phyloP scores from a whole-genome alignment of 2,797 vertebrate genomes.

The Amblyopsis hoosieri region DNA sequence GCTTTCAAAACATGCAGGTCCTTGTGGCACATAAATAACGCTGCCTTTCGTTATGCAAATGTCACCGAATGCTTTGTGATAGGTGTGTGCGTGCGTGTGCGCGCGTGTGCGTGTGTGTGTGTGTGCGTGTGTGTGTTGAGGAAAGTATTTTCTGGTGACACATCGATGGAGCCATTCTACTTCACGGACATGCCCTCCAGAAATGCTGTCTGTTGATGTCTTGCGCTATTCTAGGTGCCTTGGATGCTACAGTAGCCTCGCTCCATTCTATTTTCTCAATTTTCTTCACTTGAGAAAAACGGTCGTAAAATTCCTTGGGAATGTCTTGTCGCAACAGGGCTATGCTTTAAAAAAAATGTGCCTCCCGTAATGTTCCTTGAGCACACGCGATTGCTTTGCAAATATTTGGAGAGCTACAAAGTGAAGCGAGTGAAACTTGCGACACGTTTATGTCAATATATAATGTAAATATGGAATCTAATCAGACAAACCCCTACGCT shows the following conservation, averaged over 20 bases:
- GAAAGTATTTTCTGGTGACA: not conserved
- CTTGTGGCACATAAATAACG: slow-evolving; percentile 55
- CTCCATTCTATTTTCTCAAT: slow-evolving; percentile 9
- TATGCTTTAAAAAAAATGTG: not conserved
- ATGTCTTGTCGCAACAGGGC: slow-evolving; percentile 2
- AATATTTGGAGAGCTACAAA: slow-evolving; percentile 49
- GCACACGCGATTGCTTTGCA: slow-evolving; percentile 32
- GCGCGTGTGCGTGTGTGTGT: slow-evolving; percentile 15
- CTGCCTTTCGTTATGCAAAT: slow-evolving; percentile 63
- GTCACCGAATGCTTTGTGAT: slow-evolving; percentile 19
- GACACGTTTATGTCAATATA: slow-evolving; percentile 66
- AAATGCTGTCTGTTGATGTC: slow-evolving; percentile 46
- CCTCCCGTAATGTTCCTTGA: slow-evolving; percentile 30
- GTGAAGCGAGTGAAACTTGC: slow-evolving; percentile 39
- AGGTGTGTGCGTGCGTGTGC: not conserved
- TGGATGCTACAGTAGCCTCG: not conserved
- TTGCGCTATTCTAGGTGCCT: slow-evolving; percentile 25
- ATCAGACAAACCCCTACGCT: slow-evolving; percentile 61
- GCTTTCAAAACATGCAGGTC: slow-evolving; percentile 42
- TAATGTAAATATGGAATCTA: slow-evolving; percentile 66
- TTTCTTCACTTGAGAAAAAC: slow-evolving; percentile 33
- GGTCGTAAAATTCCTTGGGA: slow-evolving; percentile 12
- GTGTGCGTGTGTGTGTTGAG: slow-evolving; percentile 6
- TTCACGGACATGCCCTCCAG: slow-evolving; percentile 43
- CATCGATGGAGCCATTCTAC: slow-evolving; percentile 52